Evolutionary conservation across 2,113 vertebrate species (phyloP).

Genomic region (Prunella fulvescens): DNA sequence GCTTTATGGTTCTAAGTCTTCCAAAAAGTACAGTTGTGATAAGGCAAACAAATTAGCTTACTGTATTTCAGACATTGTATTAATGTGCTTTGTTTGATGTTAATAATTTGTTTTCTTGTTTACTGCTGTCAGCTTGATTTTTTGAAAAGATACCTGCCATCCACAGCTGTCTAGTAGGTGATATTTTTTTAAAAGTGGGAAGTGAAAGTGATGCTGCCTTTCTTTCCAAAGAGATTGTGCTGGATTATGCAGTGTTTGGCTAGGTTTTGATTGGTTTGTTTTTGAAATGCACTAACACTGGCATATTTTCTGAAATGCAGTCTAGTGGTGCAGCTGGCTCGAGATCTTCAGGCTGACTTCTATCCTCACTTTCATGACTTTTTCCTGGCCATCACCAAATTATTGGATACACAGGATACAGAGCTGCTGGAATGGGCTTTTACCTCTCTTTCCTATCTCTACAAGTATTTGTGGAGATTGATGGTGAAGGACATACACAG

Average conservation of each 20-base stretch:
- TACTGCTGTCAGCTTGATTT: neutral
- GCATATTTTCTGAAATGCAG: conserved; percentile 66
- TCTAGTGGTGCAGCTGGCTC: conserved; percentile 91
- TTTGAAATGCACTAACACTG: neutral
- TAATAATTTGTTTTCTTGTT: neutral
- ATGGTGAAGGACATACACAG: conserved; percentile 93
- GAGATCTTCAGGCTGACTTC: conserved; percentile 95
- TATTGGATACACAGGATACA: conserved; percentile 93
- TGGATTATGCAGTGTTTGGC: neutral
- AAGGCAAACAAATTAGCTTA: neutral
- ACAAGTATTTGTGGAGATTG: conserved; percentile 94
- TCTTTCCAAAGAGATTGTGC: neutral
- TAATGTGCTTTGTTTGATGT: neutral
- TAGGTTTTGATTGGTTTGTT: neutral
- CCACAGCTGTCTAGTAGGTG: neutral
- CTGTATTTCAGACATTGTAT: neutral
- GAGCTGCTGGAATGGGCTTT: conserved; percentile 93
- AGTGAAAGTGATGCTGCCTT: neutral
- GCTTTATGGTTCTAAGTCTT: neutral
- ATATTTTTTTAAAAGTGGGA: neutral
- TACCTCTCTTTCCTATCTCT: conserved; percentile 91
- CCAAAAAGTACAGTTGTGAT: neutral
- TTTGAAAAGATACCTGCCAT: neutral
- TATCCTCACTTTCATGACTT: conserved; percentile 95
- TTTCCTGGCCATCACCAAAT: conserved; percentile 83